A percentile compares a stretch with the other conserved stretches of the same genome.
These are phyloP conservation scores for Xenopus petersii DNA, from an alignment of 2,797 vertebrate species.

Conservation along the genomic window DNA sequence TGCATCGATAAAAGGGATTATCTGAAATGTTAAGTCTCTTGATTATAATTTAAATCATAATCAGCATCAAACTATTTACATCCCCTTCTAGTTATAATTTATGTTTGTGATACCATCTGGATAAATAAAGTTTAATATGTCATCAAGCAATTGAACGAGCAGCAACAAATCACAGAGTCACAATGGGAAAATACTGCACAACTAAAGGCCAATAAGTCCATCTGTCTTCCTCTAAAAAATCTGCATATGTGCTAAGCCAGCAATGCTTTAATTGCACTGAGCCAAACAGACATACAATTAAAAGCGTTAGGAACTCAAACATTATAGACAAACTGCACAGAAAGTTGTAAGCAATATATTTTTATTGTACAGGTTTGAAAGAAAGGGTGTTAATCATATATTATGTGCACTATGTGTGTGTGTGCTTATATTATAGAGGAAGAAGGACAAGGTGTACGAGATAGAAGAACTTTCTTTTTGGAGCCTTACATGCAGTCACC, in stretches of 20 bases:
- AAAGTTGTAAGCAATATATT: background rate
- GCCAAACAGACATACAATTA: slow-evolving; percentile 5
- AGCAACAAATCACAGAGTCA: slow-evolving; percentile 34
- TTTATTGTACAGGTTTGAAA: no score
- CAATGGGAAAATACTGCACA: slow-evolving; percentile 41
- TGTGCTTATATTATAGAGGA: no score
- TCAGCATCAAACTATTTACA: slow-evolving; percentile 1
- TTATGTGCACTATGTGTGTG: no score
- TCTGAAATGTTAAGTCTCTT: no score
- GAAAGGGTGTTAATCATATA: no score
- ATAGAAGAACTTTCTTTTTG: no score
- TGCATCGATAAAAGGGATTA: no score
- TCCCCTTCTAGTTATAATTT: slow-evolving; percentile 27
- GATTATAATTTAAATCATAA: slow-evolving; percentile 23
- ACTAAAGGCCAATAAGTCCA: slow-evolving; percentile 39
- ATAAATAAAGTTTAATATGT: slow-evolving; percentile 45
- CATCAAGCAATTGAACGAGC: slow-evolving; percentile 41
- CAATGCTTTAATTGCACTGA: background rate
- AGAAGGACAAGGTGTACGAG: no score
- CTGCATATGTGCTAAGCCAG: slow-evolving; percentile 12
- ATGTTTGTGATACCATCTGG: slow-evolving; percentile 48
- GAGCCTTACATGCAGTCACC: no score
- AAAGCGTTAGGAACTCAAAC: background rate
- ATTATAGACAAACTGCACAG: background rate
- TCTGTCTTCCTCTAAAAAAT: slow-evolving; percentile 34